Percentiles rank a stretch among this genome's conserved stretches.
These are phyloP conservation scores for Paracanthobrama guichenoti DNA, from an alignment of 2,113 vertebrate genomes.

Conservation along the genomic window DNA sequence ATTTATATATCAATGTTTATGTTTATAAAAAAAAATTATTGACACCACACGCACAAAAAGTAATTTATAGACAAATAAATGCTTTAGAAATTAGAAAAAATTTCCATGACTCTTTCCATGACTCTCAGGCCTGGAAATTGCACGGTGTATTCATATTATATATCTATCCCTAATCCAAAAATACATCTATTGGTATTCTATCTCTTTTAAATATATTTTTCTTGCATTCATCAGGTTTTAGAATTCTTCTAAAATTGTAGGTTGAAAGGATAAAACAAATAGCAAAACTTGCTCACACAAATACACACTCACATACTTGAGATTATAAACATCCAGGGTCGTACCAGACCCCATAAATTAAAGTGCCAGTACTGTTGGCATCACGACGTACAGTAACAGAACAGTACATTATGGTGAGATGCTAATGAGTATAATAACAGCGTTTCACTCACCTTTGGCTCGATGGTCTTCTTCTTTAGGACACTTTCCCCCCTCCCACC, in stretches of 20 bases:
- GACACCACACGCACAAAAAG: not conserved
- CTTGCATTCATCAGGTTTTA: not conserved
- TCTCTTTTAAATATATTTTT: too few species aligned
- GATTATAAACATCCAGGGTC: not conserved
- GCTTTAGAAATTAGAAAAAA: not conserved
- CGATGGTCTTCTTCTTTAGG: slow-evolving; percentile 88
- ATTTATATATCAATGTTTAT: not conserved
- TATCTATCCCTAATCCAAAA: not conserved
- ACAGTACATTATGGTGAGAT: not conserved
- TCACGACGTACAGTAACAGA: not conserved
- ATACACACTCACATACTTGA: not conserved
- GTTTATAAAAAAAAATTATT: not conserved
- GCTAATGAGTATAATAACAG: slow-evolving; percentile 2
- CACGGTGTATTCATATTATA: not conserved
- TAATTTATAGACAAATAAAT: not conserved
- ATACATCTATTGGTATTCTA: not conserved
- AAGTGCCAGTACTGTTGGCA: not conserved
- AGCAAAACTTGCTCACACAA: too few species aligned
- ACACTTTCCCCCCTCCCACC: slow-evolving; percentile 90
- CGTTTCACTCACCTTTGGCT: slow-evolving; percentile 79
- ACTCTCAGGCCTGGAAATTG: not conserved
- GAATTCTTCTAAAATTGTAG: not conserved
- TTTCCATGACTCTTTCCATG: not conserved
- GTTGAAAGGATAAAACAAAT: not conserved
- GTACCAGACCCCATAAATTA: not conserved